Base-by-base conservation (phyloP, 2,113 vertebrate genomes). In the Oxyruncus cristatus region DNA sequence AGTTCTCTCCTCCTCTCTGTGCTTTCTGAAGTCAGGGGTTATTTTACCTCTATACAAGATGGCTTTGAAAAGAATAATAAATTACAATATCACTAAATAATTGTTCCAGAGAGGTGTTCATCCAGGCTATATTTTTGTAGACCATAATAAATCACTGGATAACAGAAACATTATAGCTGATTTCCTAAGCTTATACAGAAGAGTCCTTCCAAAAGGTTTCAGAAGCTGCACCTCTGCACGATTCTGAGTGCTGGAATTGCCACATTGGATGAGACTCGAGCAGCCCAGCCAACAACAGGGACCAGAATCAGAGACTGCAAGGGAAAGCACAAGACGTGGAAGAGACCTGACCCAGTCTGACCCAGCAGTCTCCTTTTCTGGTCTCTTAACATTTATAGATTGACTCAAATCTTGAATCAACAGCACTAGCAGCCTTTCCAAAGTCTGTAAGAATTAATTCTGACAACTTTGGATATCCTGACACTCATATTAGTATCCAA, bases 31-130 rank as follows among this genome's bases (percentile, higher is more conserved):
- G 94, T 93, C 78, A 95, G 73, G 88, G 66, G 95, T 95, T 96
- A 94, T 97, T 97, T 96, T 96, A 97, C 93, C 92, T 96, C 92
- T 91, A 93, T 47, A 93, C 80, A 95, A 93, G 53, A 94, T 52
- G 73, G 88, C 66, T 96, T 96, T 91, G 83, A 96, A 95, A 96
- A 96, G 86, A 95, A 95, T 91, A 97, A 96, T 96, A 97, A 93
- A 96, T 96, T 95, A 92, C 93, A 96, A 16, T 96, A 93, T 93
- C 94, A 82, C 89, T 89, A 96, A 96, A 94, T 96, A 94, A 94
- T 96, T 93, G 94, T 94, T 96, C 91, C 88, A 95, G 83, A 93
- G 96, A 94, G 96, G 93, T 94, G 95, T 93, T 96, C 95, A 92
- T 97, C 73, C 88, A 94, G 83, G 79, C 90, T 95, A 8, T 93